Conservation (phyloP, 2,888 invertebrate species). For the Tineola bisselliella region DNA sequence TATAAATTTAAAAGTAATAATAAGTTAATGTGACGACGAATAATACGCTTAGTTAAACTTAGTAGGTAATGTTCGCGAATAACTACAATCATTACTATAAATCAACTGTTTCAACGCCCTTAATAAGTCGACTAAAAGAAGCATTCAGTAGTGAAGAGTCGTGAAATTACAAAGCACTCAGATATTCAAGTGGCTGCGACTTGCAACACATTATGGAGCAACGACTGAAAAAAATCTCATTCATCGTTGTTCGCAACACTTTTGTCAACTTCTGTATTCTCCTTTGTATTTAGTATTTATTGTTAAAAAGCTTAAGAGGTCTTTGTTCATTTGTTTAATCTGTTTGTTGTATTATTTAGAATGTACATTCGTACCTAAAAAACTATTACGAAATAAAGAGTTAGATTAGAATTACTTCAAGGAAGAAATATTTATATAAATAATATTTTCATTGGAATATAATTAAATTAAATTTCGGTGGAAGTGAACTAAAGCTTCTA, state of each 20-base stretch:
- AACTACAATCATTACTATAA: too few relatives aligned
- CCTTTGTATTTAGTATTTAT: background rate
- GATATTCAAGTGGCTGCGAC: constrained; percentile 2
- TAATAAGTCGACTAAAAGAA: too few relatives aligned
- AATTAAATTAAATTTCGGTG: background rate
- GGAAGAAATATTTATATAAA: too few relatives aligned
- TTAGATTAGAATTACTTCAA: too few relatives aligned
- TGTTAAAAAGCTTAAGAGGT: background rate
- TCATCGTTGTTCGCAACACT: background rate
- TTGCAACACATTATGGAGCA: constrained; percentile 7
- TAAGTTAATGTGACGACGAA: too few relatives aligned
- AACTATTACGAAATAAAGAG: too few relatives aligned
- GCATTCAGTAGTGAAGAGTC: background rate
- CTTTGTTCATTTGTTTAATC: too few relatives aligned
- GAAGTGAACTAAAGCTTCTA: background rate
- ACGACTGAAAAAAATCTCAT: background rate
- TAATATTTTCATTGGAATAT: background rate
- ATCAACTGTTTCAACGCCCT: background rate
- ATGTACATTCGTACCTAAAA: too few relatives aligned
- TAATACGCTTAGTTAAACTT: too few relatives aligned
- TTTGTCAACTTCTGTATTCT: background rate
- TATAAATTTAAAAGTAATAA: too few relatives aligned
- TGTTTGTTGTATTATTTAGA: too few relatives aligned
- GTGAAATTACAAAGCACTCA: constrained; percentile 10
- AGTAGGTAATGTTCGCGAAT: too few relatives aligned